phyloP scores from a whole-genome alignment of 2,797 vertebrate genomes.

The Crocidura indochinensis region DNA sequence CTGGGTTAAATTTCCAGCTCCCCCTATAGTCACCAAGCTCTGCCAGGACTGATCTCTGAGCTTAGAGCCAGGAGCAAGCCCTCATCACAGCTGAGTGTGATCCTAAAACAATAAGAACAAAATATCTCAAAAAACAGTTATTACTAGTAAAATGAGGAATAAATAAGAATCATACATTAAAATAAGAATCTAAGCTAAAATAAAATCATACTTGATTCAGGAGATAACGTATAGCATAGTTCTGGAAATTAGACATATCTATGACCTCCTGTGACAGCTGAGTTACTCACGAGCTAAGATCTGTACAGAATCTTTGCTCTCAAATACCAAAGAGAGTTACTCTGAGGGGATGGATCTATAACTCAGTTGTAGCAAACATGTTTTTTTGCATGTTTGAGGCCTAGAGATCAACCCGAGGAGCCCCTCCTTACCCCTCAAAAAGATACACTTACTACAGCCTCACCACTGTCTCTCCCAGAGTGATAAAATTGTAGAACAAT shows the following conservation, averaged over 20 bases:
- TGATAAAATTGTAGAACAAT: conserved; percentile 14
- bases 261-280: conserved; percentile 14
- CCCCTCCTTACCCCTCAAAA: background rate
- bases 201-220: background rate
- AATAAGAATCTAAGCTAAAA: background rate
- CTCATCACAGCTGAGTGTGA: too few species aligned
- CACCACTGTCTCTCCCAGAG: background rate
- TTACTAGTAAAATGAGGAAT: conserved; percentile 46
- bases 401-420: background rate
- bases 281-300: background rate
- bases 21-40: too few species aligned
- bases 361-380: too few species aligned
- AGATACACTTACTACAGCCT: background rate
- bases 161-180: background rate
- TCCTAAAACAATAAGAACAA: too few species aligned
- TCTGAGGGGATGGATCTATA: background rate
- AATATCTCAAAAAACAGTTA: conserved; percentile 63
- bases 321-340: background rate
- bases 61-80: too few species aligned
- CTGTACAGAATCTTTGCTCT: background rate
- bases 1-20: too few species aligned
- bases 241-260: conserved; percentile 48
- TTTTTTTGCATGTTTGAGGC: background rate
- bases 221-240: background rate
- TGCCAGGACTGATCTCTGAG: too few species aligned